Conservation (phyloP, 2,113 vertebrate genomes). For the Tachuris rubrigastra region DNA sequence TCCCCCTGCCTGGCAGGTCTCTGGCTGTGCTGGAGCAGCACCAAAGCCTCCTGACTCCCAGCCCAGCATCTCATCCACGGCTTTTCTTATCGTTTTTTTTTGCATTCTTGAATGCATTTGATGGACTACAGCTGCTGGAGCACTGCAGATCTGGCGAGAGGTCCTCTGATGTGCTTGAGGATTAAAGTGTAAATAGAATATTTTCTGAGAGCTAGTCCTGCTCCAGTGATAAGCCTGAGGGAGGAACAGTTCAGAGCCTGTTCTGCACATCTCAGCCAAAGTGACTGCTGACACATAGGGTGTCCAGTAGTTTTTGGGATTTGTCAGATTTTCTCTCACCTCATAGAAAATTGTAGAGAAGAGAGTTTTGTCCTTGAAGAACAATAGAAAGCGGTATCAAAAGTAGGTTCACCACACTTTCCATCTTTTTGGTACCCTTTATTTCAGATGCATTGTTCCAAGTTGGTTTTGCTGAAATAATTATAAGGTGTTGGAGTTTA, state of each 20-base stretch:
- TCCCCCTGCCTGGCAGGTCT: neutral
- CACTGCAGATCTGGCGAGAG: neutral
- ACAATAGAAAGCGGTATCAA: neutral
- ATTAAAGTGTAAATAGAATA: neutral
- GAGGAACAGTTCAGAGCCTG: neutral
- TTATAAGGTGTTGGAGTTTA: constrained; percentile 41
- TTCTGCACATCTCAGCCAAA: neutral
- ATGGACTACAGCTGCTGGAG: neutral
- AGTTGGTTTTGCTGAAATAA: constrained; percentile 18
- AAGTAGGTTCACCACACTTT: neutral
- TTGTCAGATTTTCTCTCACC: neutral
- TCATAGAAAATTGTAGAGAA: neutral
- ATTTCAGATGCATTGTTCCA: constrained; percentile 18
- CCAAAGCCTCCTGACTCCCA: neutral
- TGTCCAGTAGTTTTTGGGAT: neutral
- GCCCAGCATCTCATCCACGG: neutral
- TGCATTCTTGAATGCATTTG: neutral
- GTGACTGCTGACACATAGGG: neutral
- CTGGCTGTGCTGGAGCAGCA: neutral
- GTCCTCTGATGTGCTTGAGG: neutral
- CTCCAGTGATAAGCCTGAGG: neutral
- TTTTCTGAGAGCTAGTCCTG: neutral
- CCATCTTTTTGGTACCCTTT: neutral
- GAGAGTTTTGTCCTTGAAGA: neutral
- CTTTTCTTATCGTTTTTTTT: neutral